Conservation (phyloP, 2,888 invertebrate species). For the Amiota mariae region DNA sequence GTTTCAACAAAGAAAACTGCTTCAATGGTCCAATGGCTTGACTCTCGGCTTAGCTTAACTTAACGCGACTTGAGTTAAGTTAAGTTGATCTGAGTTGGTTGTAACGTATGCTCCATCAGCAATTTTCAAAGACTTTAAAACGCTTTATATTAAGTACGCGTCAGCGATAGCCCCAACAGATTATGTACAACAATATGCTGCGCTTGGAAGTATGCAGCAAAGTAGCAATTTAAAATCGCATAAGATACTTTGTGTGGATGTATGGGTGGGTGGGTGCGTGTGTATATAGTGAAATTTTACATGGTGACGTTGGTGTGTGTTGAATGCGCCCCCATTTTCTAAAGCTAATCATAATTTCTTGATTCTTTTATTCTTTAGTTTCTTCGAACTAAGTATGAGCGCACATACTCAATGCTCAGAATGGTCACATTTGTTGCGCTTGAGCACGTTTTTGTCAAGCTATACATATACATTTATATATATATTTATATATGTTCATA, state of each 20-base stretch:
- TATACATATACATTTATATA: neutral
- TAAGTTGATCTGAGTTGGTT: neutral
- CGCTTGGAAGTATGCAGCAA: slow-evolving; percentile 12
- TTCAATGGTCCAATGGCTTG: slow-evolving; percentile 13
- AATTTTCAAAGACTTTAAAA: slow-evolving; percentile 7
- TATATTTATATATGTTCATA: neutral
- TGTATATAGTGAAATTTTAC: neutral
- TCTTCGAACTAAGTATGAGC: neutral
- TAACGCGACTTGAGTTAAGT: too few species aligned
- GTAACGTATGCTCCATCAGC: slow-evolving; percentile 9
- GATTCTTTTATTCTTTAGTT: neutral
- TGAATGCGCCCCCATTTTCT: slow-evolving; percentile 18
- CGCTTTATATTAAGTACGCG: slow-evolving; percentile 11
- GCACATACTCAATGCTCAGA: neutral
- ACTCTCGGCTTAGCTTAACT: too few species aligned
- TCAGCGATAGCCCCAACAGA: slow-evolving; percentile 9
- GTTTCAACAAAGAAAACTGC: neutral
- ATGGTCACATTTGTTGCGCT: slow-evolving; percentile 23
- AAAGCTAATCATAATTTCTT: slow-evolving; percentile 28
- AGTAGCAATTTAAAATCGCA: neutral
- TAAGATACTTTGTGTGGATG: neutral
- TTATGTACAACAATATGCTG: slow-evolving; percentile 25
- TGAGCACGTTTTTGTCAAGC: slow-evolving; percentile 28
- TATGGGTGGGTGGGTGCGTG: neutral
- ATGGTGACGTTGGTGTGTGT: neutral